A percentile compares a stretch with the other conserved stretches of the same genome.
phyloP scores from a whole-genome alignment of 2,113 vertebrate genomes.

The Crotalus helleri region DNA sequence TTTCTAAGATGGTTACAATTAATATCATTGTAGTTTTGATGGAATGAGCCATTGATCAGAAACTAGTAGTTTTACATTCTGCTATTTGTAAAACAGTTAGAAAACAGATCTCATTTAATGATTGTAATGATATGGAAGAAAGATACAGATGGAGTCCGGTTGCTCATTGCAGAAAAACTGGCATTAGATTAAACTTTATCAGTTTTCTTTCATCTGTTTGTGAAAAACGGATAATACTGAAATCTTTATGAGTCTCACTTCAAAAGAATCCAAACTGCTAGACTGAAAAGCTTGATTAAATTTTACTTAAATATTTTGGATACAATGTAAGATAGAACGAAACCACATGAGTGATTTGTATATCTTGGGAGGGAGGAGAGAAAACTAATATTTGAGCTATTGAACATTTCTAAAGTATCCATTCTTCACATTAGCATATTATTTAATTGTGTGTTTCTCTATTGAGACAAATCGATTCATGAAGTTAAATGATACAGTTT shows the following conservation, averaged over 20 bases:
- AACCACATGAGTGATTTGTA: neutral
- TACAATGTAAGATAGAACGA: neutral
- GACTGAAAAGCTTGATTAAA: neutral
- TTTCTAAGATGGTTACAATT: neutral
- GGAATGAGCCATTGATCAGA: neutral
- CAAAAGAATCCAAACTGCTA: neutral
- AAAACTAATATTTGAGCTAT: neutral
- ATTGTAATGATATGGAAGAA: neutral
- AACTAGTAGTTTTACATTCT: neutral
- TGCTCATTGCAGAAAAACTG: slow-evolving; percentile 24
- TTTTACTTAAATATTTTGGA: slow-evolving; percentile 12
- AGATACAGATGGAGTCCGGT: neutral
- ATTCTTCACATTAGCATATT: neutral
- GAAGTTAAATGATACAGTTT: neutral
- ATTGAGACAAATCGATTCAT: neutral
- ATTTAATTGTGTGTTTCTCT: neutral
- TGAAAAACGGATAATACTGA: neutral
- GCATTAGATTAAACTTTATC: slow-evolving; percentile 11
- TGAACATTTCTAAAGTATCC: neutral
- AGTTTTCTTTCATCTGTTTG: slow-evolving; percentile 10
- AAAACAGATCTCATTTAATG: neutral
- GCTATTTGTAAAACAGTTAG: neutral
- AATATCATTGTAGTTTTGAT: neutral
- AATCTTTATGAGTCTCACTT: neutral
- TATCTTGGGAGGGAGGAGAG: neutral